Evolutionary conservation across 2,113 vertebrate species (phyloP).

Genomic region (Romanogobio albipinnatus): DNA sequence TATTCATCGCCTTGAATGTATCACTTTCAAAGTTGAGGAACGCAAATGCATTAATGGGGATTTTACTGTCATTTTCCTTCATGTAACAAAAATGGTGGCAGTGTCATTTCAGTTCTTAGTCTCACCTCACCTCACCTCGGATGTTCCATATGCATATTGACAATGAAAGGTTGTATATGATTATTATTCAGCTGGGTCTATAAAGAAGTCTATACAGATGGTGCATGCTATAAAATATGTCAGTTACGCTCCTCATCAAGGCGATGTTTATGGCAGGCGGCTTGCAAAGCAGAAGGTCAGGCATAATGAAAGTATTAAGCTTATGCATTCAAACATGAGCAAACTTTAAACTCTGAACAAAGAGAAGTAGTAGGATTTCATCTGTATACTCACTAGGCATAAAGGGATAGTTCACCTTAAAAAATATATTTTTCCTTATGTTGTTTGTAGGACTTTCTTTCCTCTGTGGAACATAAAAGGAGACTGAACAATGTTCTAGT

Average conservation of each 20-base stretch:
- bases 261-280: constrained; percentile 51
- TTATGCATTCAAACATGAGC: constrained; percentile 49
- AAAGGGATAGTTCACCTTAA: background rate
- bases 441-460: background rate
- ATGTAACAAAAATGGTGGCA: constrained; percentile 10
- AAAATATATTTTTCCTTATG: background rate
- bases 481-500: background rate
- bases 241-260: constrained; percentile 52
- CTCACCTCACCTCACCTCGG: constrained; percentile 44
- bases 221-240: constrained; percentile 55
- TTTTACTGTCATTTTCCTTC: constrained; percentile 32
- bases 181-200: constrained; percentile 58
- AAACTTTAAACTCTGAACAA: constrained; percentile 43
- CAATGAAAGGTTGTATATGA: constrained; percentile 56
- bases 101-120: constrained; percentile 48
- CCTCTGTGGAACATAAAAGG: background rate
- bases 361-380: constrained; percentile 27
- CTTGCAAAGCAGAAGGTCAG: constrained; percentile 53
- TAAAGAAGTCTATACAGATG: constrained; percentile 59
- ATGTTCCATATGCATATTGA: constrained; percentile 48
- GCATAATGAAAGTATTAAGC: constrained; percentile 56
- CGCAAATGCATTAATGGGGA: constrained; percentile 14
- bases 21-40: background rate
- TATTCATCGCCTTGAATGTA: background rate
- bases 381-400: constrained; percentile 1